A percentile compares a stretch with the other conserved stretches of the same genome.
Conservation (phyloP, 1,140 invertebrate genomes). For the Pygmarrhopalites habei region DNA sequence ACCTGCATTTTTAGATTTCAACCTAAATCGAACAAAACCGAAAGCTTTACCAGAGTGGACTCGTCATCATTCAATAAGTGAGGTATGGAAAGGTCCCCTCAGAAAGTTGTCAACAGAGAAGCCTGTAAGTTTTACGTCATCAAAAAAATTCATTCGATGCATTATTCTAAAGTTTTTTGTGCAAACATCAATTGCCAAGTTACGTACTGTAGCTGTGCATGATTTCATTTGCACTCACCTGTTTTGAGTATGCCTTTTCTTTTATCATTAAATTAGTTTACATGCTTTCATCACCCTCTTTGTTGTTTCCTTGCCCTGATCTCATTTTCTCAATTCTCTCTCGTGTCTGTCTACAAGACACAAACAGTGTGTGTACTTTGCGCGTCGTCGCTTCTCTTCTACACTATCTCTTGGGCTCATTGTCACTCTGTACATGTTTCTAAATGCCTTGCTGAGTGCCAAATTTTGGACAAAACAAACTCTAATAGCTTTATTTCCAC, state of each 20-base stretch:
- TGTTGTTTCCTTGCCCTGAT: background rate
- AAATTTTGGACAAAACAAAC: no score
- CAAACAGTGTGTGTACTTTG: no score
- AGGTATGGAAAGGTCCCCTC: slow-evolving; percentile 36
- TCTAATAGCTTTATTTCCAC: no score
- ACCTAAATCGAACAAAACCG: slow-evolving; percentile 33
- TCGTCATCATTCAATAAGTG: slow-evolving; percentile 30
- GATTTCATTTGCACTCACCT: background rate
- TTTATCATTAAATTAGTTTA: background rate
- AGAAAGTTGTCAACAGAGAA: slow-evolving; percentile 33
- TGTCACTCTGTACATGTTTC: no score
- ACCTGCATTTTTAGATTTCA: slow-evolving; percentile 34
- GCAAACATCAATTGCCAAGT: no score
- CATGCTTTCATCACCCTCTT: background rate
- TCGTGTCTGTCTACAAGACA: no score
- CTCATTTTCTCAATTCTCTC: no score
- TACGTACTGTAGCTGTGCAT: background rate
- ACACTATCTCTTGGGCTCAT: no score
- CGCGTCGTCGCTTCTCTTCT: no score
- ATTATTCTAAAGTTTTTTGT: background rate
- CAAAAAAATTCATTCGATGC: background rate
- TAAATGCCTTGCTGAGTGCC: no score
- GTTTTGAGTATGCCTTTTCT: background rate
- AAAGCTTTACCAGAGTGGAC: slow-evolving; percentile 38
- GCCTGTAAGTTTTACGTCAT: slow-evolving; percentile 30